Conservation (phyloP, 2,113 vertebrate genomes). For the Himantopus leucocephalus region DNA sequence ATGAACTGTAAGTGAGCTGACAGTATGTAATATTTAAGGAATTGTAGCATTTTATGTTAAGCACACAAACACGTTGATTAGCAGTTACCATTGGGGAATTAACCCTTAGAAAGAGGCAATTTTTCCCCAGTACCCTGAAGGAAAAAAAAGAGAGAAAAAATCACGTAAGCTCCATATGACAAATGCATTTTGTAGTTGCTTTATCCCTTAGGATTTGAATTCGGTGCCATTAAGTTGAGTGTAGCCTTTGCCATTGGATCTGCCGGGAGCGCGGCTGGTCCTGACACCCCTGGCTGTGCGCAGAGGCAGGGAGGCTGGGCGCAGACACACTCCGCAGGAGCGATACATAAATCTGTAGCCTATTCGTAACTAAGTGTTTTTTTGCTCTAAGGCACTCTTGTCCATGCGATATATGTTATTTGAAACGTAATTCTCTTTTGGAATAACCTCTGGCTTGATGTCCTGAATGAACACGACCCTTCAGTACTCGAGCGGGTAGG, state of each 20-base stretch:
- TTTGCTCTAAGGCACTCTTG: conserved; percentile 47
- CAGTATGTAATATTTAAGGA: conserved; percentile 42
- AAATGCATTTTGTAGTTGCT: conserved; percentile 44
- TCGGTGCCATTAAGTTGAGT: not conserved
- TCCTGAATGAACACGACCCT: not conserved
- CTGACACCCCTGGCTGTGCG: not conserved
- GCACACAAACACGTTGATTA: conserved; percentile 33
- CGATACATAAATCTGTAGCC: not conserved
- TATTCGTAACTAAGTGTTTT: conserved; percentile 22
- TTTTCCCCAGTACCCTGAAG: conserved; percentile 31
- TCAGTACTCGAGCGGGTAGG: not conserved
- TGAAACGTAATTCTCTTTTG: conserved; percentile 20
- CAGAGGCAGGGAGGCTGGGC: not conserved
- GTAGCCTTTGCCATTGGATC: not conserved
- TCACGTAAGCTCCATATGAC: not conserved
- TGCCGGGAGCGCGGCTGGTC: not conserved
- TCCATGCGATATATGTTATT: conserved; percentile 37
- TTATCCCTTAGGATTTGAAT: not conserved
- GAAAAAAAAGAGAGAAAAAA: not conserved
- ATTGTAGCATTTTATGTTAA: conserved; percentile 59
- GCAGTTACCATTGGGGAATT: conserved; percentile 53
- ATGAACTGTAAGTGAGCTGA: conserved; percentile 22
- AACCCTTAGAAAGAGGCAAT: conserved; percentile 43
- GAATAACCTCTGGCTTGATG: not conserved
- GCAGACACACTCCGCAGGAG: not conserved